Evolutionary conservation across 2,797 vertebrate genomes (phyloP), one percentile per base, ranked within the genome.

Genomic region (Odontamblyopus rebecca): DNA sequence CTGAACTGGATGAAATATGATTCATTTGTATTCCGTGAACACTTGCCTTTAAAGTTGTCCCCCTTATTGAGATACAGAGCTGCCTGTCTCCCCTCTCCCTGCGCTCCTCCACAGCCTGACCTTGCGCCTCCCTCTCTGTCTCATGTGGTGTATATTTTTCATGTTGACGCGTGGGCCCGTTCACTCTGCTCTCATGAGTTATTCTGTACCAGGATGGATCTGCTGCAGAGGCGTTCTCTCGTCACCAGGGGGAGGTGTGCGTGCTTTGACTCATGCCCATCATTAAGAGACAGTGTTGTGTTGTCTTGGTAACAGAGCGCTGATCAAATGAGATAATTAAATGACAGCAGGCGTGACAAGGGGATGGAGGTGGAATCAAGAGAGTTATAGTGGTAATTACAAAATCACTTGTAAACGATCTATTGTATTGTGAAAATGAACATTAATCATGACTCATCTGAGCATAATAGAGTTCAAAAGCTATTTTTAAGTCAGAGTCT

Each of bases 231-330:
- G 83, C 81, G 71, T 78, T 74, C 73, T 82, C 71, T 71, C 18
- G 1, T 82, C 78, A 85, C 85, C 81, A 84, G 68, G 66, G 66
- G 50, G 72, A 26, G 6, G 27, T 60, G 57, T 30, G 74, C 63
- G 23, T 64, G 76, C 76, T 81, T 86, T 86, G 86, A 88, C 88
- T 91, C 82, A 79, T 72, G 75, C 81, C 73, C 23, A 69, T 83
- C 89, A 86, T 89, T 88, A 90, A 70, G 79, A 85, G 67, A 85
- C 68, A 57, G 29, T 7, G 30, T 71, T 83, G 64, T 35, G 90
- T 92, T 88, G 89, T 87, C 89, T 69, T 85, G 88, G 88, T 87
- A 89, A 92, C 88, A 57, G 50, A 57, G 63, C 74, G 53, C 72
- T 51, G 54, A 81, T 79, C 69, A 74, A 82, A 83, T 26, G 59